A percentile compares a stretch with the other conserved stretches of the same genome.
phyloP scores from a whole-genome alignment of 2,888 invertebrate species.

The Smittia sp. region DNA sequence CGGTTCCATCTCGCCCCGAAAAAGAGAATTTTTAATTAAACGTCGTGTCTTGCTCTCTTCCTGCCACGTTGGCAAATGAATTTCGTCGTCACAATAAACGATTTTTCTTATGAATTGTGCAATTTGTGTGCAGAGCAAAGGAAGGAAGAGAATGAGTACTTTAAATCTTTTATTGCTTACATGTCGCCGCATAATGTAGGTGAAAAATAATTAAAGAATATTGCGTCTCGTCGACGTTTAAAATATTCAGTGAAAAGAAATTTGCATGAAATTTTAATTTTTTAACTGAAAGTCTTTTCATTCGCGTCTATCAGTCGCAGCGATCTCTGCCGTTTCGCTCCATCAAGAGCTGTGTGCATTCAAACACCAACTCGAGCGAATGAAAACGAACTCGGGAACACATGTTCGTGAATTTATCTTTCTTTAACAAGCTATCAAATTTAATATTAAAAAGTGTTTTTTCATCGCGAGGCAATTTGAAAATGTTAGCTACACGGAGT shows the following conservation, averaged over 20 bases:
- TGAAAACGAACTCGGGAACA: conserved; percentile 24
- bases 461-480: not conserved
- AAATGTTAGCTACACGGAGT: not conserved
- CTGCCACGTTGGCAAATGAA: not conserved
- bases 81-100: not conserved
- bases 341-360: not conserved
- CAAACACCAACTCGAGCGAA: not conserved
- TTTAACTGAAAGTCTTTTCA: conserved; percentile 28
- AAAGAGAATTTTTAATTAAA: conserved; percentile 38
- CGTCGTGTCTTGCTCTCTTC: not conserved
- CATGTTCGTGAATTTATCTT: conserved; percentile 41
- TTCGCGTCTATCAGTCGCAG: conserved; percentile 6
- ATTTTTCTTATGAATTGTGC: not conserved
- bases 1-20: not conserved
- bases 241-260: conserved; percentile 11
- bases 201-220: conserved; percentile 24
- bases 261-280: conserved; percentile 37
- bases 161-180: conserved; percentile 33
- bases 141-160: not conserved
- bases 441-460: conserved; percentile 5
- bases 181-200: conserved; percentile 37
- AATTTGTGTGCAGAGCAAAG: not conserved
- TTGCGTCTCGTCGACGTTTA: not conserved
- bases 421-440: conserved; percentile 37
- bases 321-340: conserved; percentile 19